Evolutionary conservation across 2,797 vertebrate species (phyloP).

Genomic region (Otolemur crassicaudatus): DNA sequence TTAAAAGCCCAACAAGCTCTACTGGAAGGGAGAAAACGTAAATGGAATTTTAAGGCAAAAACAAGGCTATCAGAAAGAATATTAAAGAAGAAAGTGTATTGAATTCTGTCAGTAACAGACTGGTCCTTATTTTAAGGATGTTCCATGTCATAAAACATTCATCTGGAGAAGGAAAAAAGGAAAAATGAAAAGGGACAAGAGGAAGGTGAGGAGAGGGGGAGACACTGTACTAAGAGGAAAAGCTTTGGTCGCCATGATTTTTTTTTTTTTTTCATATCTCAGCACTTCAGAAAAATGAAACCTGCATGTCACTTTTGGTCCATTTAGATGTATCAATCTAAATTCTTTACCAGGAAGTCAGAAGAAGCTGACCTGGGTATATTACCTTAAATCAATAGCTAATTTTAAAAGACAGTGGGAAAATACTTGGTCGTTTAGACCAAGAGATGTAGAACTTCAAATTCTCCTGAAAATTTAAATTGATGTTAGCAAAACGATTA

Average conservation of each 20-base stretch:
- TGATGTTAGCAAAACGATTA: background rate
- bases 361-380: constrained; percentile 69
- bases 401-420: constrained; percentile 58
- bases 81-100: background rate
- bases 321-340: constrained; percentile 53
- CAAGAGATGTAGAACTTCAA: constrained; percentile 69
- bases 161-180: constrained; percentile 68
- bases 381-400: constrained; percentile 73
- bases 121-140: constrained; percentile 17
- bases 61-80: background rate
- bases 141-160: constrained; percentile 25
- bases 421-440: constrained; percentile 71
- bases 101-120: constrained; percentile 19
- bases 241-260: background rate
- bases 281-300: constrained; percentile 77
- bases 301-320: constrained; percentile 41
- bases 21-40: constrained; percentile 18
- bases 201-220: background rate
- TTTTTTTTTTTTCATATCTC: constrained; percentile 75
- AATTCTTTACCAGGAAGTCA: constrained; percentile 75
- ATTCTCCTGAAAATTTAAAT: constrained; percentile 67
- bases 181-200: background rate
- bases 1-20: constrained; percentile 70
- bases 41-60: background rate
- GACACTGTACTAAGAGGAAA: background rate